phyloP scores from a whole-genome alignment of 2,797 vertebrate species.

The Margarornis squamiger region DNA sequence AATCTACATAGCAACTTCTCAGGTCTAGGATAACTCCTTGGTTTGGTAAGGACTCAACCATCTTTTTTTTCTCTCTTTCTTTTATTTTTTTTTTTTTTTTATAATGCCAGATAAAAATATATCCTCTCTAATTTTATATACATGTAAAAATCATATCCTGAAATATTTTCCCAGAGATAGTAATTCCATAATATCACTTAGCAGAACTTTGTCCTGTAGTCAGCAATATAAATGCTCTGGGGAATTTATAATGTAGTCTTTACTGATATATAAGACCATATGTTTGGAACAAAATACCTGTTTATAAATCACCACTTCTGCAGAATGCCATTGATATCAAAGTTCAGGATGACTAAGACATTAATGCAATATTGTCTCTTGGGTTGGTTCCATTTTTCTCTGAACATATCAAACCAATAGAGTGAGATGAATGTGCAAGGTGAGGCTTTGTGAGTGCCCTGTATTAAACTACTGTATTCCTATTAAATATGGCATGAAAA shows the following conservation, averaged over 20 bases:
- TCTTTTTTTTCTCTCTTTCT: too few species aligned
- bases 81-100: not conserved
- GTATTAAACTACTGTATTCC: not conserved
- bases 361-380: not conserved
- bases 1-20: not conserved
- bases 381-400: not conserved
- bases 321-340: not conserved
- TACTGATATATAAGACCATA: not conserved
- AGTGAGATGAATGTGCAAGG: not conserved
- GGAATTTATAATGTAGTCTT: not conserved
- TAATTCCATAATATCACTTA: not conserved
- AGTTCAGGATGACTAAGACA: not conserved
- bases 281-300: not conserved
- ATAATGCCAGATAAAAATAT: not conserved
- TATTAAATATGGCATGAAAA: not conserved
- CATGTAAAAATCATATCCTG: not conserved
- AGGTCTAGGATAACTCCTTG: not conserved
- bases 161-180: not conserved
- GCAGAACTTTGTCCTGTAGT: not conserved
- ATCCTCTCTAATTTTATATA: not conserved
- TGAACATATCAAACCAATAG: not conserved
- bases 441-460: not conserved
- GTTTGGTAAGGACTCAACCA: not conserved
- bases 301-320: not conserved
- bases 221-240: not conserved